Percentiles rank a stretch among this genome's conserved stretches.
Conservation (phyloP, 2,888 invertebrate genomes). For the Polietes domitor region DNA sequence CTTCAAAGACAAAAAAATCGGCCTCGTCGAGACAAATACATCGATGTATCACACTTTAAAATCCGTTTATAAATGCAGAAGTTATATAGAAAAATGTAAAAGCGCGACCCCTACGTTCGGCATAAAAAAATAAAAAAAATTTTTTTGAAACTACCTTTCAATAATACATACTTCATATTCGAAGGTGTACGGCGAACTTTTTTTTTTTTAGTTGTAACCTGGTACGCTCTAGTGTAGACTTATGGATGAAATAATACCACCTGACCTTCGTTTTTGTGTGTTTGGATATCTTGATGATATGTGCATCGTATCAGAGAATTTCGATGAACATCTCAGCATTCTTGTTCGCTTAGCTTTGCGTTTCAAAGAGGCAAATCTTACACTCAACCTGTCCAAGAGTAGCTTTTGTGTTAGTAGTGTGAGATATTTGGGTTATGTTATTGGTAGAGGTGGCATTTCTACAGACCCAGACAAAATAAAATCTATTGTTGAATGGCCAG, state of each 20-base stretch:
- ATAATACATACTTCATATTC: no score
- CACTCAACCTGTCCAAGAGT: not conserved
- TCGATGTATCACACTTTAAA: no score
- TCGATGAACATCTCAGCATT: not conserved
- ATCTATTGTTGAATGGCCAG: constrained; percentile 25
- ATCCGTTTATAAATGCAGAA: no score
- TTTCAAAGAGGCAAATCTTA: constrained; percentile 6
- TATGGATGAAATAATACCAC: constrained; percentile 25
- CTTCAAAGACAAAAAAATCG: no score
- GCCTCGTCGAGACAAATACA: no score
- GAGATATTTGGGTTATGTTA: not conserved
- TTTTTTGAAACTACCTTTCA: no score
- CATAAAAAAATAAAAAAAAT: no score
- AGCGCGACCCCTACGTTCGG: no score
- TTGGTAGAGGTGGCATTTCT: no score
- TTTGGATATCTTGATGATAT: constrained; percentile 17
- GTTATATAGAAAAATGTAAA: no score
- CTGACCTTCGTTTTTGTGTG: constrained; percentile 18
- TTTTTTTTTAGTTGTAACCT: no score
- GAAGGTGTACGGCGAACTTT: no score
- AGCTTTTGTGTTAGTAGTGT: not conserved
- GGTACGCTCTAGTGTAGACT: not conserved
- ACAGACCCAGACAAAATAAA: constrained; percentile 35
- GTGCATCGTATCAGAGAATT: not conserved
- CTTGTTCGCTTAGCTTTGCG: not conserved